Percentiles rank a stretch among this genome's conserved stretches.
Conservation (phyloP, 2,113 vertebrate species). For the Sisor rabdophorus region DNA sequence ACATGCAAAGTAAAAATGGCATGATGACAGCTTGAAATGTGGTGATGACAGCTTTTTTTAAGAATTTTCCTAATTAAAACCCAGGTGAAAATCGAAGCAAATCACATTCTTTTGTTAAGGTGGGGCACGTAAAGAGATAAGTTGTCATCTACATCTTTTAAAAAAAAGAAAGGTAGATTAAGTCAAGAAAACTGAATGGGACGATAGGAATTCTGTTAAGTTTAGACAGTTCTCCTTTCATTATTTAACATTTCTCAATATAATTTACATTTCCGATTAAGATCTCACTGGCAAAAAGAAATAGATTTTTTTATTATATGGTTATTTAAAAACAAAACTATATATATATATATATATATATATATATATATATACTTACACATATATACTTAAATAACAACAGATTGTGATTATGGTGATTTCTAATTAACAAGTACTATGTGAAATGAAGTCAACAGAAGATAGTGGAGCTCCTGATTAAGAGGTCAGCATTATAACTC, state of each 20-base stretch:
- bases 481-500: conserved; percentile 15
- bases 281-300: background rate
- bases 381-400: too few species aligned
- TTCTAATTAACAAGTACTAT: conserved; percentile 19
- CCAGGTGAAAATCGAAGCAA: background rate
- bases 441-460: conserved; percentile 3
- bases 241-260: background rate
- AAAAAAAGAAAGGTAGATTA: background rate
- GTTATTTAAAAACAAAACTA: too few species aligned
- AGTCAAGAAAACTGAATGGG: background rate
- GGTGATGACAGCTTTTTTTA: background rate
- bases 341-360: too few species aligned
- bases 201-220: background rate
- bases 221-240: background rate
- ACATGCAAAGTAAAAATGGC: background rate
- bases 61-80: background rate
- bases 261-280: background rate
- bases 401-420: background rate
- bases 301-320: too few species aligned
- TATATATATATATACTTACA: too few species aligned
- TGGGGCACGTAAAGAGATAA: background rate
- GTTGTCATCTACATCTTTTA: background rate
- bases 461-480: background rate
- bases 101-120: background rate
- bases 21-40: conserved; percentile 6